Conservation (phyloP, 1,140 invertebrate genomes). For the Diachasma alloeum region DNA sequence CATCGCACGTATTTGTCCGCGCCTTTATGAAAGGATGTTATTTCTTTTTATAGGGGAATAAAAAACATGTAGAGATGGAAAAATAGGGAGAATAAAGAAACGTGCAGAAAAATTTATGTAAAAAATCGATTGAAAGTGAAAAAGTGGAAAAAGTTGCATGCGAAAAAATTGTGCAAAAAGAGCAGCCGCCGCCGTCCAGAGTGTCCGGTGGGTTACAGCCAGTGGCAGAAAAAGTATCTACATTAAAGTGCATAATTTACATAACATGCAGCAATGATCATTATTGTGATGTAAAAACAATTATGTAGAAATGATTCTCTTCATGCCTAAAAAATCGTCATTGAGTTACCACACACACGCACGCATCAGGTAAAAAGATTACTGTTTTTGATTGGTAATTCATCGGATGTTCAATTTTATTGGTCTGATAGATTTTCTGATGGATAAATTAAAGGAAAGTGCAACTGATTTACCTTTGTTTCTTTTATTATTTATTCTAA, state of each 20-base stretch:
- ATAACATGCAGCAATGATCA: neutral
- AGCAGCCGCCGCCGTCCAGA: too few species aligned
- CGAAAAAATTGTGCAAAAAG: neutral
- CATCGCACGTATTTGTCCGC: conserved; percentile 23
- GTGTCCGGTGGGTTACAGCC: too few species aligned
- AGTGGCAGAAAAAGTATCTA: too few species aligned
- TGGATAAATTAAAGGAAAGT: conserved; percentile 59
- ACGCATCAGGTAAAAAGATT: conserved; percentile 47
- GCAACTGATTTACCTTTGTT: conserved; percentile 62
- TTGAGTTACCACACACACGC: conserved; percentile 35
- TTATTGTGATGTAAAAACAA: conserved; percentile 25
- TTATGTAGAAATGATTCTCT: conserved; percentile 8
- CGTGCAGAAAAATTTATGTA: neutral
- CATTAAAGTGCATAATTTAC: too few species aligned
- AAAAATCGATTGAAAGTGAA: conserved; percentile 9
- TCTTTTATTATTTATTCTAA: neutral
- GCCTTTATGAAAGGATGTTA: neutral
- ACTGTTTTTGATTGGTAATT: neutral
- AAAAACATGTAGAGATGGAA: neutral
- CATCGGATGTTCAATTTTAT: conserved; percentile 16
- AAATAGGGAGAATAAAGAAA: neutral
- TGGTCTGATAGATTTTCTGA: conserved; percentile 10
- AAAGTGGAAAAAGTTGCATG: neutral
- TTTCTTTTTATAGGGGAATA: conserved; percentile 1
- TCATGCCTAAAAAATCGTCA: conserved; percentile 25